These are phyloP conservation scores for Eublepharis macularius DNA, from an alignment of 2,113 vertebrate species.

Conservation along the genomic window DNA sequence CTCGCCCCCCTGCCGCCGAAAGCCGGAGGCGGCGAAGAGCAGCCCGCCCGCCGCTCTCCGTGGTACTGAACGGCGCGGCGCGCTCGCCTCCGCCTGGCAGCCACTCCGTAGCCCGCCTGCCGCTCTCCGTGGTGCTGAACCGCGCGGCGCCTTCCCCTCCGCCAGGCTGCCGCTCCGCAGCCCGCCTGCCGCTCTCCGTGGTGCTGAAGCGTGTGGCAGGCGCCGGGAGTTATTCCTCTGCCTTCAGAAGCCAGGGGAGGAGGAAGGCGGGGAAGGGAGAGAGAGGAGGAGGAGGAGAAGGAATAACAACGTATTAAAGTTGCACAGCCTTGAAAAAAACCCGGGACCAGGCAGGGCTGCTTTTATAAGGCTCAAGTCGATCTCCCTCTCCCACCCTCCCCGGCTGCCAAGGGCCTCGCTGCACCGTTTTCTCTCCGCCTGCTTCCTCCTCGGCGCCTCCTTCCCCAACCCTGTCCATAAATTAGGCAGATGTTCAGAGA, in stretches of 20 bases:
- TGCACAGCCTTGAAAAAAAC: conserved; percentile 50
- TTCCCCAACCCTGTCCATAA: conserved; percentile 5
- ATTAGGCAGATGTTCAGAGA: not conserved
- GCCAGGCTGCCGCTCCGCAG: not conserved
- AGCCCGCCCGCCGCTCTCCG: no score
- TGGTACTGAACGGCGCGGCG: no score
- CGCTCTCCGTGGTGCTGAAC: no score
- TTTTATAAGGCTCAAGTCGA: conserved; percentile 12
- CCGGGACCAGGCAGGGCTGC: conserved; percentile 5
- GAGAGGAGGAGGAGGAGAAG: not conserved
- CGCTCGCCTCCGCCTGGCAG: no score
- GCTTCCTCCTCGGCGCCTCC: conserved; percentile 20
- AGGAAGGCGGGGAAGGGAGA: no score
- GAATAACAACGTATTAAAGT: conserved; percentile 36
- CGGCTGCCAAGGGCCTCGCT: conserved; percentile 73
- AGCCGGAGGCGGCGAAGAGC: conserved; percentile 30
- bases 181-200: conserved; percentile 32
- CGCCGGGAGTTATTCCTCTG: conserved; percentile 7
- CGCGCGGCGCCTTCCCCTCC: not conserved
- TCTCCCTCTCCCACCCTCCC: conserved; percentile 30
- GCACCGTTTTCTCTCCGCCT: conserved; percentile 66
- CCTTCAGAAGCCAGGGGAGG: conserved; percentile 55
- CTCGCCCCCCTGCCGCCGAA: not conserved
- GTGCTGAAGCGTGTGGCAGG: conserved; percentile 29
- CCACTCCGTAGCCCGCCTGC: no score